Base-by-base conservation (phyloP, 2,888 invertebrate genomes). In the Charanyca ferruginea region DNA sequence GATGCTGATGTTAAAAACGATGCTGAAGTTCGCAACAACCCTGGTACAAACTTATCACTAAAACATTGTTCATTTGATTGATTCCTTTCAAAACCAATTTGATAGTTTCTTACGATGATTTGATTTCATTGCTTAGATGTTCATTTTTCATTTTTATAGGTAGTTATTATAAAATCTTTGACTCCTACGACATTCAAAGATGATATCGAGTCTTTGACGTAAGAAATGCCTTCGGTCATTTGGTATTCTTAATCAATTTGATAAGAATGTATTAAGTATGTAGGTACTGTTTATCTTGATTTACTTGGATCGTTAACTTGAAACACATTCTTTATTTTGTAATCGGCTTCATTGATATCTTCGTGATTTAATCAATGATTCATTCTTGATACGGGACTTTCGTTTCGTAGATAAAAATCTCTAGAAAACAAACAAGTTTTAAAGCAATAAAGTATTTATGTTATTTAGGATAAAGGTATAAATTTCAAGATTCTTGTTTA, bases 241-340 rank as follows among this genome's bases (percentile, higher is more conserved):
- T 23, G 51, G 13, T 60, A 51, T 51, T 32, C 49, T 45, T 23
- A 70, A 67, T 67, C 61, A 66, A 55, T 48, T 23, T 38, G 67
- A 74, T 67, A 54, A 59, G 32, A 25, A 18, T 11, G n/a, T 6
- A 38, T n/a, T n/a, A n/a, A n/a, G n/a, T n/a, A 23, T 45, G 25
- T 38, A 16, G n/a, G n/a, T 38, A 16, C 28, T 44, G 45, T 25
- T 9, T 54, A 66, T 59, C 44, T 54, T 60, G 59, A 72, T 72
- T 59, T 38, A 66, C 44, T 1, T 45, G 8, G 28, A 54, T 73
- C 52, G 53, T 53, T 73, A 53, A 32, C 48, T 48, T 49, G 35
- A 49, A 52, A 35, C 18, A 11, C 22, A 22, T 53, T 38, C 5
- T 38, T 42, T 53, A 66, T 16, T 5, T 41, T 38, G 18, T 5